Conservation (phyloP, 2,113 vertebrate genomes). For the Bungarus multicinctus region DNA sequence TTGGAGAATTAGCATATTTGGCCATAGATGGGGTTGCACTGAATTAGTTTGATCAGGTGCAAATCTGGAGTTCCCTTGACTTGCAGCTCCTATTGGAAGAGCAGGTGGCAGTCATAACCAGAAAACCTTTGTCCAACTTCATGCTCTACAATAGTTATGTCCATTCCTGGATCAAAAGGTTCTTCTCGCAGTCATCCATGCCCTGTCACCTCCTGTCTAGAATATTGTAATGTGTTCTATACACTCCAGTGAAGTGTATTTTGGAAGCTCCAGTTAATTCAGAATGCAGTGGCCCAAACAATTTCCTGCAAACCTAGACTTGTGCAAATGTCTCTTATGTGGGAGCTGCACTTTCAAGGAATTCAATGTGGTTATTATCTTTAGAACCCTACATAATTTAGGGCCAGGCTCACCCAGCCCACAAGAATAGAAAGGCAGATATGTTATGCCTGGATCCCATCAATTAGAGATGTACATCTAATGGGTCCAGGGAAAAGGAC, state of each 20-base stretch:
- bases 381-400: neutral
- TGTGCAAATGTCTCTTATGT: neutral
- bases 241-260: neutral
- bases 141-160: neutral
- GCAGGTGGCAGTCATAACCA: too few species aligned
- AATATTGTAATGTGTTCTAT: neutral
- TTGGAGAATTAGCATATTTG: too few species aligned
- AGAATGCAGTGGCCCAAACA: too few species aligned
- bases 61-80: too few species aligned
- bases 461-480: neutral
- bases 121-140: neutral
- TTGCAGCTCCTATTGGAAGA: too few species aligned
- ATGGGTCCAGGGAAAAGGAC: neutral
- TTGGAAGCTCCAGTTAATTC: too few species aligned
- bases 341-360: neutral
- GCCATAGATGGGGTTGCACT: too few species aligned
- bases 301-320: neutral
- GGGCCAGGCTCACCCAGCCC: too few species aligned
- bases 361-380: neutral
- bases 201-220: neutral
- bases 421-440: neutral
- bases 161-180: neutral
- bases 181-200: neutral
- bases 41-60: too few species aligned
- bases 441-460: neutral